Conservation (phyloP, 2,113 vertebrate species). For the Thunnus thynnus region DNA sequence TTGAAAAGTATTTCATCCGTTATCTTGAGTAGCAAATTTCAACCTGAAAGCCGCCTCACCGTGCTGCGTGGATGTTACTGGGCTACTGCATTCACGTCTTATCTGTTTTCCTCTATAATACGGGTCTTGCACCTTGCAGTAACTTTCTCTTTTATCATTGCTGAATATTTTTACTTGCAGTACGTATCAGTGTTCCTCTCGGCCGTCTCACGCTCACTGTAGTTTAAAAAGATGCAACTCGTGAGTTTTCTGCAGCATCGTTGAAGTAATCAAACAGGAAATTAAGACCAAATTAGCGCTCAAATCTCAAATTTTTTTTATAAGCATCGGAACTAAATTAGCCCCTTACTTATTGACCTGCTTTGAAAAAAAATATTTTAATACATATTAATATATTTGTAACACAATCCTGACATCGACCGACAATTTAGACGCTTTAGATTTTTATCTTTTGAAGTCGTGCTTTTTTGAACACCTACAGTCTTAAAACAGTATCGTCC, state of each 20-base stretch:
- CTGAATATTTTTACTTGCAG: neutral
- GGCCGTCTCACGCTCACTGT: neutral
- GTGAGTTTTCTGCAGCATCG: neutral
- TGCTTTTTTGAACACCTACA: neutral
- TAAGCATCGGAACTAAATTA: neutral
- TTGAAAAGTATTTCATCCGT: too few species aligned
- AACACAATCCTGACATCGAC: neutral
- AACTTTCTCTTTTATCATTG: neutral
- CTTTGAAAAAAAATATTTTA: neutral
- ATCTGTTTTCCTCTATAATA: conserved; percentile 58
- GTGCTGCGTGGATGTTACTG: neutral
- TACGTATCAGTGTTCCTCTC: neutral
- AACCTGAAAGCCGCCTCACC: neutral
- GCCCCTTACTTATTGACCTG: neutral
- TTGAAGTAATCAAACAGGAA: neutral
- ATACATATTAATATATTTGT: neutral
- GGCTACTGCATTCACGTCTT: conserved; percentile 1
- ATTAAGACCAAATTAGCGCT: neutral
- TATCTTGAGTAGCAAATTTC: too few species aligned
- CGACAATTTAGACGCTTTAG: neutral
- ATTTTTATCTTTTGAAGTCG: neutral
- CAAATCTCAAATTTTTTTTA: neutral
- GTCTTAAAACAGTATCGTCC: conserved; percentile 10
- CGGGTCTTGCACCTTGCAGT: neutral
- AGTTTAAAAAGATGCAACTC: neutral